Percentiles rank a stretch among this genome's conserved stretches.
phyloP scores from a whole-genome alignment of 2,888 invertebrate genomes.

The Hybos culiciformis region DNA sequence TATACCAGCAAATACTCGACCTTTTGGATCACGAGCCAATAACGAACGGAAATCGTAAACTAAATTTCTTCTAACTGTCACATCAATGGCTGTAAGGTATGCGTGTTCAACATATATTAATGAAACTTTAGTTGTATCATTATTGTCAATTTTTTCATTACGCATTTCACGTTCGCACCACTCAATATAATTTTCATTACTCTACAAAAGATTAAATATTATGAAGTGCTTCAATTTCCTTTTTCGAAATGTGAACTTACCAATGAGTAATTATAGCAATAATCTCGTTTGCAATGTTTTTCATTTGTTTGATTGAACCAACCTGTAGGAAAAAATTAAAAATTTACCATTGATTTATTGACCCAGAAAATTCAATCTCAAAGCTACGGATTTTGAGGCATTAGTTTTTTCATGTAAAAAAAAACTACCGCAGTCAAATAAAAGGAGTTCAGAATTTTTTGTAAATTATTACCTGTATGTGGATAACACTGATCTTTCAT shows the following conservation, averaged over 20 bases:
- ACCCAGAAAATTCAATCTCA: not conserved
- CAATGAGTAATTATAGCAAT: constrained; percentile 61
- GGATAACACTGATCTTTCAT: constrained; percentile 77
- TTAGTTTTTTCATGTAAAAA: too few relatives aligned
- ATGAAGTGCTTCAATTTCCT: too few relatives aligned
- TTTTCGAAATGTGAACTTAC: too few relatives aligned
- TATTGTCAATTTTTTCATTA: constrained; percentile 45
- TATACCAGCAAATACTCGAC: constrained; percentile 67
- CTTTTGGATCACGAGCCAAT: constrained; percentile 69
- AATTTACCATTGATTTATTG: not conserved
- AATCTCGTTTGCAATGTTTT: constrained; percentile 62
- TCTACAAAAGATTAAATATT: too few relatives aligned
- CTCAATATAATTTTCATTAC: constrained; percentile 62
- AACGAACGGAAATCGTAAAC: constrained; percentile 69
- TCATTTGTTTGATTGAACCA: constrained; percentile 78
- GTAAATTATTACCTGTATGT: constrained; percentile 44
- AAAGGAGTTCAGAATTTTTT: not conserved
- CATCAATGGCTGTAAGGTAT: constrained; percentile 66
- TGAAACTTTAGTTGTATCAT: too few relatives aligned
- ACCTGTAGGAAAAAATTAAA: constrained; percentile 34
- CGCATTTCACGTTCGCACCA: constrained; percentile 73
- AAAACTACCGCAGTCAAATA: not conserved
- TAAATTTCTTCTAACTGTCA: constrained; percentile 79
- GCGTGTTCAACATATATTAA: constrained; percentile 68
- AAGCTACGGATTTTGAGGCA: too few relatives aligned